Evolutionary conservation across 2,113 vertebrate species (phyloP), one percentile per base, ranked within the genome.

Genomic region (Hydrolagus affinis): DNA sequence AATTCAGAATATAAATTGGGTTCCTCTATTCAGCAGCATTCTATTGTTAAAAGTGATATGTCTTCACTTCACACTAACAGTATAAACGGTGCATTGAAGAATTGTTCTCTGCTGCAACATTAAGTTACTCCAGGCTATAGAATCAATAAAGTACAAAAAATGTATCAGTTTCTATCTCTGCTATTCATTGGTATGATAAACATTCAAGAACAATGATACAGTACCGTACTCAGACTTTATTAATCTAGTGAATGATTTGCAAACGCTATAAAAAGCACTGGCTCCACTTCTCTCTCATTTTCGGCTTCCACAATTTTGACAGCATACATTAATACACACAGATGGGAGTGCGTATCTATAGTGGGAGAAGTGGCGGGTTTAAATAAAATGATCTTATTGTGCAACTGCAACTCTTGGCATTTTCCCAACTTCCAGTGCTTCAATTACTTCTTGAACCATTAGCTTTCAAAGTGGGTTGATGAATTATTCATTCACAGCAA

Each of bases 391-490:
- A 80, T 80, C 57, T 80, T 57, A 80, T 25, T 64, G 23, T 62
- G 28, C 76, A 90, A 92, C 88, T 88, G 88, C 88, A 91, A 91
- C 88, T 87, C 88, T 90, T 75, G 83, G n/a, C 70, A 85, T 87
- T 87, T 88, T 88, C 89, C 89, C 89, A 87, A 86, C 88, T 87
- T 89, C 89, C 88, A 90, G 87, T 91, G 90, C 88, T 89, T 90
- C 89, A 91, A 91, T 90, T 92, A 91, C 89, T 92, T 91, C 91
- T 89, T 85, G 88, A 93, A 88, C 91, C 90, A 91, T 92, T 91
- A 91, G 89, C 89, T 91, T 90, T 87, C 88, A 87, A 91, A 87
- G 90, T 90, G 87, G 86, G 87, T 86, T 92, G 91, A 91, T 93
- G 91, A 89, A 91, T 92, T 92, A 93, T 93, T 91, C 90, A 92